Evolutionary conservation across 2,888 invertebrate species (phyloP).

Genomic region (Erannis defoliaria): DNA sequence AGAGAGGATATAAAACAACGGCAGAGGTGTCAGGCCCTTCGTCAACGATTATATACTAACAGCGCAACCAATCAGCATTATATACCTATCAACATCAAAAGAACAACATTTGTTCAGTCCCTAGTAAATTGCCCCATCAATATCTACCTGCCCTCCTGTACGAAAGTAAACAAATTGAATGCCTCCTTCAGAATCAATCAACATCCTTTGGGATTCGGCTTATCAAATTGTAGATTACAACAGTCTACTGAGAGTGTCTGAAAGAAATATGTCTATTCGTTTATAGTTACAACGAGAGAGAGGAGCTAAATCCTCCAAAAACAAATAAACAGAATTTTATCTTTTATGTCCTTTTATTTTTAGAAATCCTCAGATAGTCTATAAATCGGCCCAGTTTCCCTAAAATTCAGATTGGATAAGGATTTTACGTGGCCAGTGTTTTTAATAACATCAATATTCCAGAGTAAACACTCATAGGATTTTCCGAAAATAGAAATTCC

Average conservation of each 20-base stretch:
- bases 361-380: no score
- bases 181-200: conserved; percentile 28
- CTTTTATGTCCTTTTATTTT: no score
- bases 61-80: neutral
- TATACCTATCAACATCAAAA: neutral
- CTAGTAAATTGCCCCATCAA: conserved; percentile 10
- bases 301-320: no score
- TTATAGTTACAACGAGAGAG: neutral
- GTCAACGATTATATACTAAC: neutral
- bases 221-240: conserved; percentile 22
- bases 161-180: conserved; percentile 29
- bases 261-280: neutral
- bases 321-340: no score
- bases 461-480: neutral
- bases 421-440: neutral
- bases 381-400: no score
- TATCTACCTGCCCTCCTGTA: conserved; percentile 15
- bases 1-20: no score
- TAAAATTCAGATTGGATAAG: neutral
- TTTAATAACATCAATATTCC: neutral
- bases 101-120: neutral
- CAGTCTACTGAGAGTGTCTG: conserved; percentile 1
- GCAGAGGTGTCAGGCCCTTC: neutral
- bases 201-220: conserved; percentile 20
- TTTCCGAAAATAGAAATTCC: conserved; percentile 3